Evolutionary conservation across 2,888 invertebrate genomes (phyloP), one percentile per base, ranked within the genome.

Genomic region (Perizoma flavofasciatum): DNA sequence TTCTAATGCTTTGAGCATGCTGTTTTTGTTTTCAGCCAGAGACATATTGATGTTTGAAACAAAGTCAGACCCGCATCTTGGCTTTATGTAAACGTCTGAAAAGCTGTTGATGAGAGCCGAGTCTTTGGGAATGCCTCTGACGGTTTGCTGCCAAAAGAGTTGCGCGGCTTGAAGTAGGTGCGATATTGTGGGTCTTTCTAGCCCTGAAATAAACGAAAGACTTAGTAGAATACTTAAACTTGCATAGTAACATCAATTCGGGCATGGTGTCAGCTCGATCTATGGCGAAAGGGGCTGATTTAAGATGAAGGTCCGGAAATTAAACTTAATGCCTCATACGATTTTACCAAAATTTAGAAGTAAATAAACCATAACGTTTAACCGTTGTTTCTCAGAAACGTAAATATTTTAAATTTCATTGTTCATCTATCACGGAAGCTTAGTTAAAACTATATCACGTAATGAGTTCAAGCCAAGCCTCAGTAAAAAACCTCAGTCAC

Each of bases 101-200:
- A 94, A 94, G 59, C 94, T 93, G 51, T 91, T 92, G 4, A 83
- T 69, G 60, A 96, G 84, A 0, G 96, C 94, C n/a, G 86, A 83
- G 8, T 78, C 72, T n/a, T 89, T 77, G 0, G 92, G 78, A 52
- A 94, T 92, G 0, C 95, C 96, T 50, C 95, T 88, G 4, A 93
- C 83, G 44, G 95, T 77, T 81, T 95, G 95, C 78, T 96, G 95
- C 52, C 92, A 91, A 44, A 94, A 92, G 59, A 96, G 81, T 69
- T 94, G 93, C 0, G 95, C 93, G 0, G 94, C 93, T 79, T 95
- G 95, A 9, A 96, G 82, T 40, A 97, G 84, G 72, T 95, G 94
- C 32, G 93, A 93, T 45, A 95, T 74, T 8, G 93, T 93, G 11
- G 95, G 94, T 70, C 93, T 93, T 63, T 95, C 95, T 49, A 88